These are phyloP conservation scores for Psilanteris sp. DNA, from an alignment of 1,140 invertebrate genomes.

Conservation along the genomic window DNA sequence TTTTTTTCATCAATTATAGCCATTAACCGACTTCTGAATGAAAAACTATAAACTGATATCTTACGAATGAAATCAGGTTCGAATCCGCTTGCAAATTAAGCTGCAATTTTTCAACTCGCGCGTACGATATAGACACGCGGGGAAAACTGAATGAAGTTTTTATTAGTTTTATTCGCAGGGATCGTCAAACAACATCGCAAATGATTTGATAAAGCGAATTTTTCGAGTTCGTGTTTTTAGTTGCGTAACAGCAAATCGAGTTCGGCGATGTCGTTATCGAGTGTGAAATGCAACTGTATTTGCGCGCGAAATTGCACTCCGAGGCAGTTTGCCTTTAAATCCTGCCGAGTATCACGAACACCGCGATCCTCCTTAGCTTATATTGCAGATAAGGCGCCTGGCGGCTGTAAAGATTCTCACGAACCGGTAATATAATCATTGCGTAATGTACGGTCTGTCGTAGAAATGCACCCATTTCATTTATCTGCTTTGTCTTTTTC, in stretches of 20 bases:
- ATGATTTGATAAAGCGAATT: constrained; percentile 22
- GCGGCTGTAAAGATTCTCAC: constrained; percentile 53
- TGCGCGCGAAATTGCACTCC: constrained; percentile 37
- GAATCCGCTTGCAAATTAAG: constrained; percentile 1
- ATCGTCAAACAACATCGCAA: constrained; percentile 14
- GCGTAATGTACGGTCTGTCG: constrained; percentile 28
- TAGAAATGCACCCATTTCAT: constrained; percentile 27
- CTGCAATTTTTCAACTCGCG: constrained; percentile 13
- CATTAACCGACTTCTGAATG: no score
- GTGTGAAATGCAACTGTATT: constrained; percentile 32
- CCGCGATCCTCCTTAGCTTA: constrained; percentile 27
- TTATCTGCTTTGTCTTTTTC: constrained; percentile 38
- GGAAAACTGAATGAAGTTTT: constrained; percentile 8
- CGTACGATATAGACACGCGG: neutral
- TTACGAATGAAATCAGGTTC: no score
- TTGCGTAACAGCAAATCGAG: constrained; percentile 8
- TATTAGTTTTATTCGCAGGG: constrained; percentile 6
- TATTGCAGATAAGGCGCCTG: constrained; percentile 47
- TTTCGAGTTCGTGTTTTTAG: neutral
- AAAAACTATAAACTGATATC: no score
- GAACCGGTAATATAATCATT: constrained; percentile 56
- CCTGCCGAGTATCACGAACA: constrained; percentile 29
- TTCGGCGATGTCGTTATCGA: constrained; percentile 24
- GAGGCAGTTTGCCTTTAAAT: constrained; percentile 37
- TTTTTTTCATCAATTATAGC: no score